Evolutionary conservation across 1,140 invertebrate genomes (phyloP).

Genomic region (Callitettix versicolor): DNA sequence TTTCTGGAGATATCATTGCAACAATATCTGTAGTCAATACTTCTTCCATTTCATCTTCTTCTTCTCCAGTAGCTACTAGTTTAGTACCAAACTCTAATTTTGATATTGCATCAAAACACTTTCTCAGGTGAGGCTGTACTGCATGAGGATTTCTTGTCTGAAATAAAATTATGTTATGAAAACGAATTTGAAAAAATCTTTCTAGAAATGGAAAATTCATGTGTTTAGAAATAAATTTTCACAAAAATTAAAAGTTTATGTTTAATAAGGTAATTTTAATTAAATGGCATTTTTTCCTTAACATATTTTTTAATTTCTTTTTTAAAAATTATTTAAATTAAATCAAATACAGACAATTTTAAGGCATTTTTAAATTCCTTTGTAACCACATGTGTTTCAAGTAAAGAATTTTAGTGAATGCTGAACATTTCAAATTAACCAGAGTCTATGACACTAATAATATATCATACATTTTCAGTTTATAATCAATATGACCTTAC

Average conservation of each 20-base stretch:
- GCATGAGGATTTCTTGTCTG: slow-evolving; percentile 74
- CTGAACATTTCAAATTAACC: too few species aligned
- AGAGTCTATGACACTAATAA: too few species aligned
- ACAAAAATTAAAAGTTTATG: not conserved
- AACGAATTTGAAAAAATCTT: slow-evolving; percentile 6
- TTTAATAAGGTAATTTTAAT: too few species aligned
- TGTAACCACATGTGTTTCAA: too few species aligned
- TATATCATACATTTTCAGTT: too few species aligned
- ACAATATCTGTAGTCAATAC: slow-evolving; percentile 59
- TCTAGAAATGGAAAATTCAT: not conserved
- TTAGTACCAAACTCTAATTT: slow-evolving; percentile 30
- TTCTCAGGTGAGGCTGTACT: slow-evolving; percentile 77
- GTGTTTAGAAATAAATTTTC: not conserved
- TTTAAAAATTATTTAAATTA: too few species aligned
- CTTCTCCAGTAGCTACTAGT: slow-evolving; percentile 2
- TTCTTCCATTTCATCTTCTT: slow-evolving; percentile 12
- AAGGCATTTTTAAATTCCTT: too few species aligned
- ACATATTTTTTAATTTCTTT: too few species aligned
- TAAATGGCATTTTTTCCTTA: too few species aligned
- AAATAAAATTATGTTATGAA: slow-evolving; percentile 23
- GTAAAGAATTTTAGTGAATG: too few species aligned
- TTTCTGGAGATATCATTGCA: slow-evolving; percentile 78
- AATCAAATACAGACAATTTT: too few species aligned
- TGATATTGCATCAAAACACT: slow-evolving; percentile 79
- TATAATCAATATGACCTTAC: too few species aligned